Base-by-base conservation (phyloP, 2,113 vertebrate species). In the Craseonycteris thonglongyai region DNA sequence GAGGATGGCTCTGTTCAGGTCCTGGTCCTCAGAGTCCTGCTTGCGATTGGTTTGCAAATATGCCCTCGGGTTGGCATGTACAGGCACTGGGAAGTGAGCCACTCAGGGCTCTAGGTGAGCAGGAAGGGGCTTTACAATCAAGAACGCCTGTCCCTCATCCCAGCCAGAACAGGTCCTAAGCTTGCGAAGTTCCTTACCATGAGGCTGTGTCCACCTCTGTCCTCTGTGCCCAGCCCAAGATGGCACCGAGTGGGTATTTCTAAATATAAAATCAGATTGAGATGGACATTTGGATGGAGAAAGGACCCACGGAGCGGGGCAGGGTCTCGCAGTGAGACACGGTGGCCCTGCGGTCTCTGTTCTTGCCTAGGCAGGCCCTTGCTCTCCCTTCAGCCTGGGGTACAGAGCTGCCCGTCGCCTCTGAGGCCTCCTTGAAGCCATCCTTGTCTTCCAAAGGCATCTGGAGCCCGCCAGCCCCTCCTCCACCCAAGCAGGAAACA, bases 361-460 rank as follows among this genome's bases (percentile, higher is more conserved):
- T 61, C 90, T 56, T 66, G 18, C 38, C 38, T 8, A 1, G 21
- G 18, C 47, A 24, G 59, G 24, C 21, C 72, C 28, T 19, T 28
- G 47, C 30, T 30, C 66, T 7, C 12, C 15, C 61, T 45, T 63
- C 21, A 24, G 21, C 45, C 38, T 16, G 54, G 30, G 11, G 33
- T 65, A 21, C 79, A 30, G 45, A n/a, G n/a, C n/a, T n/a, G n/a
- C n/a, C n/a, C n/a, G n/a, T n/a, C n/a, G n/a, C n/a, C n/a, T n/a
- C n/a, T n/a, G 9, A 86, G 88, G 89, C 69, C 83, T 95, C 83
- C 83, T 65, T 0, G 54, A 93, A 96, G 83, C 47, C 88, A 90
- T 95, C 76, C 91, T 83, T 81, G 75, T 97, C 94, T 96, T 42
- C 92, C 92, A 93, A 97, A 96, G 91, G 96, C 97, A 97, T 97